Percentiles rank a stretch among this genome's conserved stretches.
Conservation (phyloP, 2,888 invertebrate genomes). For the Hypercompe scribonia region DNA sequence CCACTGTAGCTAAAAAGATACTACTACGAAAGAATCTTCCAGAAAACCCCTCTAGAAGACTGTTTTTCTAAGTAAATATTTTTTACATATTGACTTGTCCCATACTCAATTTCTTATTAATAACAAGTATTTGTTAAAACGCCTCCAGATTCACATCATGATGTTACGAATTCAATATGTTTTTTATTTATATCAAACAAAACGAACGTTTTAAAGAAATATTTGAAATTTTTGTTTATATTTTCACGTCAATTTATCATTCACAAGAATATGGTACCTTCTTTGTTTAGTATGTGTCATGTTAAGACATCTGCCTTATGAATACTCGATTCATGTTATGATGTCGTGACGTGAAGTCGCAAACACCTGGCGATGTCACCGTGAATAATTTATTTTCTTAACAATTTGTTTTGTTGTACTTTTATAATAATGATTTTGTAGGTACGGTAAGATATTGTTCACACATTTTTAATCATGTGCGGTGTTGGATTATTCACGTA, state of each 20-base stretch:
- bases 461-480: neutral
- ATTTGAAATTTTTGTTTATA: neutral
- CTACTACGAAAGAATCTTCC: neutral
- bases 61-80: neutral
- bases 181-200: too few species aligned
- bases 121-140: too few species aligned
- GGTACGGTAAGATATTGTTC: neutral
- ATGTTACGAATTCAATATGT: too few species aligned
- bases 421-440: neutral
- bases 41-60: too few species aligned
- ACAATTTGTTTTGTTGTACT: neutral
- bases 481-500: neutral
- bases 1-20: neutral
- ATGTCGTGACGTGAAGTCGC: constrained; percentile 3
- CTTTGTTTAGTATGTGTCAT: neutral
- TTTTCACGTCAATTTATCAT: neutral
- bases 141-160: too few species aligned
- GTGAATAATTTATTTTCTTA: neutral
- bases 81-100: too few species aligned
- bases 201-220: neutral
- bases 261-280: neutral
- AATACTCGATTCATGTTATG: constrained; percentile 2
- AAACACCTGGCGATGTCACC: neutral
- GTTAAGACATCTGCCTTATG: constrained; percentile 8
- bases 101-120: too few species aligned